Evolutionary conservation across 1,140 invertebrate species (phyloP).

Genomic region (Pseudoatta argentina): DNA sequence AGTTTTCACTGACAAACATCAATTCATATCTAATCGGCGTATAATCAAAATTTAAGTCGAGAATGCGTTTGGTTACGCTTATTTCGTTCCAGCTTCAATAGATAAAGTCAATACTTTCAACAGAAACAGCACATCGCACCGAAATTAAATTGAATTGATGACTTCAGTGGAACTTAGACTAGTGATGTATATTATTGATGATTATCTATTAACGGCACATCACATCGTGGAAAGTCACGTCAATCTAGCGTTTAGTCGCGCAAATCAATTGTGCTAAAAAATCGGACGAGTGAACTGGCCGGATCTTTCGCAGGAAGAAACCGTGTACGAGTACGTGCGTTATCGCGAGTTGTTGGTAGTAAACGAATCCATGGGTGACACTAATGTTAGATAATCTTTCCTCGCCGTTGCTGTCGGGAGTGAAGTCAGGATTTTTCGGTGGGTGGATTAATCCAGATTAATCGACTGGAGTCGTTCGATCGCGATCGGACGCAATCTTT

Average conservation of each 20-base stretch:
- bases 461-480: background rate
- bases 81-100: background rate
- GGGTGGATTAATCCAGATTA: no score
- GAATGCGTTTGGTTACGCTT: background rate
- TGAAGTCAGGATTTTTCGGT: background rate
- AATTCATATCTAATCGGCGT: background rate
- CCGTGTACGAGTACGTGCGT: background rate
- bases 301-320: no score
- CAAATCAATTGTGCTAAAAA: no score
- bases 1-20: background rate
- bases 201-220: no score
- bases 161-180: no score
- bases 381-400: background rate
- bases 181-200: no score
- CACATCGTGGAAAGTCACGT: no score
- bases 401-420: background rate
- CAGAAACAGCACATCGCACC: no score
- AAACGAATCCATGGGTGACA: no score
- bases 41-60: conserved; percentile 11
- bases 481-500: background rate
- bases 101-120: background rate
- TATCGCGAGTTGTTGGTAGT: background rate
- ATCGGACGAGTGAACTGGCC: no score
- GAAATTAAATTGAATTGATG: no score
- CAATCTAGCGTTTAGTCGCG: no score